A percentile compares a stretch with the other conserved stretches of the same genome.
phyloP scores from a whole-genome alignment of 2,797 vertebrate species.

The Pseudochirops corinnae region DNA sequence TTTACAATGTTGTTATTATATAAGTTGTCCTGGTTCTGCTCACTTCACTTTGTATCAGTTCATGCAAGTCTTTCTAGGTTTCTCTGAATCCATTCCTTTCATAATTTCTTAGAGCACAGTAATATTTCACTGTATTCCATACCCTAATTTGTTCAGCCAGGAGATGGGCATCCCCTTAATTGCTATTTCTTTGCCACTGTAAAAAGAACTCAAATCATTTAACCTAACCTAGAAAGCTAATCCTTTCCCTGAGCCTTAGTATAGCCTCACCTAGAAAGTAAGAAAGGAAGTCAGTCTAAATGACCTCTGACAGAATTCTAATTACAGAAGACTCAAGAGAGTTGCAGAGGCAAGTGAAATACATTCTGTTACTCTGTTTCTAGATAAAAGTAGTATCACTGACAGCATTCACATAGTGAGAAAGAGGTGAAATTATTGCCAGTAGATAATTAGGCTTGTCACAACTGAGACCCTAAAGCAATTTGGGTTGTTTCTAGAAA shows the following conservation, averaged over 20 bases:
- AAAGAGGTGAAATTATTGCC: neutral
- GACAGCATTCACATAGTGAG: neutral
- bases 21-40: neutral
- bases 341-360: neutral
- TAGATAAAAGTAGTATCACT: neutral
- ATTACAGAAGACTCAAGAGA: neutral
- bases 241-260: neutral
- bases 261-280: neutral
- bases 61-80: neutral
- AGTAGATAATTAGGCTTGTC: neutral
- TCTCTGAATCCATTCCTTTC: neutral
- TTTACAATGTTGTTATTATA: neutral
- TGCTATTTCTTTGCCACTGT: neutral
- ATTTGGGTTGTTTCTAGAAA: neutral
- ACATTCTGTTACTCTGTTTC: neutral
- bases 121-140: neutral
- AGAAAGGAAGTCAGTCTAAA: neutral
- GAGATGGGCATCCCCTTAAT: neutral
- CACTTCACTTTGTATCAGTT: neutral
- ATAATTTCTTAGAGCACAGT: neutral
- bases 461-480: neutral
- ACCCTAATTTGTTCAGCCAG: neutral
- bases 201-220: neutral
- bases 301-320: neutral
- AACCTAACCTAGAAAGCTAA: neutral